Conservation (phyloP, 2,113 vertebrate genomes). For the Triplophysa siluroides region DNA sequence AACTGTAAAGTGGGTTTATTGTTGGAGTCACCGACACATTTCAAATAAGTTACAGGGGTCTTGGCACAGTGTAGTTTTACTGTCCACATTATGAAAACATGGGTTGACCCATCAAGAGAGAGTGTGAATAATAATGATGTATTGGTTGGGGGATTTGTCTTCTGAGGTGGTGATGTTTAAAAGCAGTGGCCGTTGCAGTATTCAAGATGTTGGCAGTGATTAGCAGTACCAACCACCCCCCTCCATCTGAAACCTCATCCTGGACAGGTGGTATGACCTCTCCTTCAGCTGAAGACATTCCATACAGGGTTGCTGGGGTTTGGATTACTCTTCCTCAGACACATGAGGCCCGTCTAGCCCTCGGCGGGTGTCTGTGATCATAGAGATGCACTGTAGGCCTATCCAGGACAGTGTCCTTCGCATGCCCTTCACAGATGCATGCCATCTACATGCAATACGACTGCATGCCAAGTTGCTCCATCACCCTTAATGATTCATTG, state of each 20-base stretch:
- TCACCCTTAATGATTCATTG: not conserved
- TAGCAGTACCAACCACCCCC: conserved; percentile 20
- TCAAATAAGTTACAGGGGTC: no score
- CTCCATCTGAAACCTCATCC: conserved; percentile 54
- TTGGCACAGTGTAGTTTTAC: no score
- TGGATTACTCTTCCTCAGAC: conserved; percentile 22
- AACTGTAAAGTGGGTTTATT: no score
- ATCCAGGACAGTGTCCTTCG: not conserved
- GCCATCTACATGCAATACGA: not conserved
- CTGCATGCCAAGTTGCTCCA: not conserved
- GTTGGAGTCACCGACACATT: no score
- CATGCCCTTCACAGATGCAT: conserved; percentile 15
- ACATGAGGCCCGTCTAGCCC: not conserved
- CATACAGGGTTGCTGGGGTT: conserved; percentile 25
- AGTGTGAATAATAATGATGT: no score
- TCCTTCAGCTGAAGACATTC: conserved; percentile 54
- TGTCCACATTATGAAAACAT: no score
- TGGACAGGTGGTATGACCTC: conserved; percentile 58
- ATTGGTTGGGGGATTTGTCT: not conserved
- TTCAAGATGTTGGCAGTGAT: conserved; percentile 13
- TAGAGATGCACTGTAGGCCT: conserved; percentile 1
- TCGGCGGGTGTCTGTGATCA: conserved; percentile 9
- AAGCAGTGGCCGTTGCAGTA: not conserved
- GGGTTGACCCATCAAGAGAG: no score
- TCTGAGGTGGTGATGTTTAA: not conserved